phyloP scores from a whole-genome alignment of 1,140 invertebrate genomes.

The Aphaenogaster ashmeadi region DNA sequence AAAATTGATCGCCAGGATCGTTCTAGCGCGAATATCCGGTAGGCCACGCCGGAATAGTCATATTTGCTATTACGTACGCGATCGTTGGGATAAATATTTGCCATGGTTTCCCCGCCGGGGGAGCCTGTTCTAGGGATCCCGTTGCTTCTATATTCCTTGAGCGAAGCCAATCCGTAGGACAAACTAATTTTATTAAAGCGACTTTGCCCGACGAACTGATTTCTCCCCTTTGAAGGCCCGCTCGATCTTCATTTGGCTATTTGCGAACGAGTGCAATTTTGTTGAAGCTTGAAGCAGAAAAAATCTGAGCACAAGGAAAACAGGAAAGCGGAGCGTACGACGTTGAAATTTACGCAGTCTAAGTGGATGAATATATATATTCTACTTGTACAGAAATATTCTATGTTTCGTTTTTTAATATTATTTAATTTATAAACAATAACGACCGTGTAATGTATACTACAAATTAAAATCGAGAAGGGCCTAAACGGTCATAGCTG shows the following conservation, averaged over 20 bases:
- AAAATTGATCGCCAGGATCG: slow-evolving; percentile 49
- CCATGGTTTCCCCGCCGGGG: not conserved
- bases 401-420: not conserved
- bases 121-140: not conserved
- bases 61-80: slow-evolving; percentile 55
- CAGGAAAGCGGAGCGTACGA: not conserved
- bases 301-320: not conserved
- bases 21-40: slow-evolving; percentile 36
- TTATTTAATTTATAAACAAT: not conserved
- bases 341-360: not conserved
- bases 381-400: not conserved
- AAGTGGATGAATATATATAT: not conserved
- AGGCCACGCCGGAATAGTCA: slow-evolving; percentile 30
- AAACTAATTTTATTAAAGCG: slow-evolving; percentile 83
- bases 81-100: slow-evolving; percentile 58
- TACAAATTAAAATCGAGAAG: too few relatives aligned
- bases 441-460: too few relatives aligned
- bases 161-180: slow-evolving; percentile 68
- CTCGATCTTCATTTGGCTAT: slow-evolving; percentile 37
- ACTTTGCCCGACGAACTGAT: slow-evolving; percentile 58
- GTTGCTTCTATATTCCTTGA: slow-evolving; percentile 39
- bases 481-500: too few relatives aligned
- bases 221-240: slow-evolving; percentile 45
- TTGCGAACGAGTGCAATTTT: slow-evolving; percentile 58
- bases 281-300: slow-evolving; percentile 18